phyloP scores from a whole-genome alignment of 2,797 vertebrate species.

The Onychomys leucogaster region DNA sequence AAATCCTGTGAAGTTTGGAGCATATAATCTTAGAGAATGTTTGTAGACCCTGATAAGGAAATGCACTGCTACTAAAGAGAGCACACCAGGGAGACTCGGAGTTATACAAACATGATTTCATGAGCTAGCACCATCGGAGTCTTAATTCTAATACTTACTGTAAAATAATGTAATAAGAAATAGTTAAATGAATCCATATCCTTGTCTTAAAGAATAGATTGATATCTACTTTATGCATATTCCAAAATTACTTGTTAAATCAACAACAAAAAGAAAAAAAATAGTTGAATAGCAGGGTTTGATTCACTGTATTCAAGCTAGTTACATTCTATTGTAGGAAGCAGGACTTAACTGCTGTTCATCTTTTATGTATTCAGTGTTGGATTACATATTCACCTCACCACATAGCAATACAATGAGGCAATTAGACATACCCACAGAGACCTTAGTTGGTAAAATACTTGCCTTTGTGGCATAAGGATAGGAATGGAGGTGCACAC shows the following conservation, averaged over 20 bases:
- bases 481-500: neutral
- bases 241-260: neutral
- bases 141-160: conserved; percentile 52
- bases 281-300: neutral
- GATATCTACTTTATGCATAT: neutral
- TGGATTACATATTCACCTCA: no score
- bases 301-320: neutral
- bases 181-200: neutral
- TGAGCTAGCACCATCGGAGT: conserved; percentile 67
- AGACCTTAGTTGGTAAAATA: neutral
- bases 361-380: neutral
- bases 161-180: conserved; percentile 17
- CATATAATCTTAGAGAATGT: conserved; percentile 71
- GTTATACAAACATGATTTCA: conserved; percentile 69
- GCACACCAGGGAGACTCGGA: conserved; percentile 70
- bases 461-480: neutral
- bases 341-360: neutral
- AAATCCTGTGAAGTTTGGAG: conserved; percentile 81
- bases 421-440: neutral
- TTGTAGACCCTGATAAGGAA: conserved; percentile 66
- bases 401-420: neutral
- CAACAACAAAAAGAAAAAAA: neutral
- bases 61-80: conserved; percentile 64
- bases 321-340: neutral
- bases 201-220: neutral